phyloP scores from a whole-genome alignment of 2,797 vertebrate species.

The Urocyon cinereoargenteus region DNA sequence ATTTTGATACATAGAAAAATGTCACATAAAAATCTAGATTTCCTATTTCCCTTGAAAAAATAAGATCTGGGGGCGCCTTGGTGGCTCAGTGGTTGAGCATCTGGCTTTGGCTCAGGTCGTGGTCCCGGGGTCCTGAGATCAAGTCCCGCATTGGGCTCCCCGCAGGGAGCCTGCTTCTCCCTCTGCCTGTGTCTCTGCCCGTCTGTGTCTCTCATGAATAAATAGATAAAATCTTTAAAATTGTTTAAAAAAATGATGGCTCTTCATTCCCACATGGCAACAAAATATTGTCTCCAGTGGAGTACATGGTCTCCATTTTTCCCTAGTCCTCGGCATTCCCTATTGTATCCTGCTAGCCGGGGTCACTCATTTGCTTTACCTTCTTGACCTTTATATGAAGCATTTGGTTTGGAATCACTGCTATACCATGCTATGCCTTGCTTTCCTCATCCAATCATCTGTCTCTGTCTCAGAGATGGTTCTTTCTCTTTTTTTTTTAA shows the following conservation, averaged over 20 bases:
- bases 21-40: not conserved
- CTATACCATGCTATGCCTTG: not conserved
- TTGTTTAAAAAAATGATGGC: not conserved
- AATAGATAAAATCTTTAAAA: too few species aligned
- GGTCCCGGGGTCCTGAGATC: not conserved
- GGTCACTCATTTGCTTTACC: not conserved
- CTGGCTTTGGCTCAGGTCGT: not conserved
- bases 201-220: not conserved
- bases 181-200: not conserved
- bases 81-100: not conserved
- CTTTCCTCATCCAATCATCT: not conserved
- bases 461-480: too few species aligned
- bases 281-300: not conserved
- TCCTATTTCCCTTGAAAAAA: not conserved
- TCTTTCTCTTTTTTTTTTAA: too few species aligned
- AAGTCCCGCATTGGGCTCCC: rapidly evolving
- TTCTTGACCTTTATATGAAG: not conserved
- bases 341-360: not conserved
- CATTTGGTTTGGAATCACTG: not conserved
- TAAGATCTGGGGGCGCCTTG: not conserved
- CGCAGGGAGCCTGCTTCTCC: too few species aligned
- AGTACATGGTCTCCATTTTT: not conserved
- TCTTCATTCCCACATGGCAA: not conserved
- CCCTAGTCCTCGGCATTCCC: not conserved
- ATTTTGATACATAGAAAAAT: not conserved